Conservation (phyloP, 2,888 invertebrate species). For the Thecocarcelia acutangulata region DNA sequence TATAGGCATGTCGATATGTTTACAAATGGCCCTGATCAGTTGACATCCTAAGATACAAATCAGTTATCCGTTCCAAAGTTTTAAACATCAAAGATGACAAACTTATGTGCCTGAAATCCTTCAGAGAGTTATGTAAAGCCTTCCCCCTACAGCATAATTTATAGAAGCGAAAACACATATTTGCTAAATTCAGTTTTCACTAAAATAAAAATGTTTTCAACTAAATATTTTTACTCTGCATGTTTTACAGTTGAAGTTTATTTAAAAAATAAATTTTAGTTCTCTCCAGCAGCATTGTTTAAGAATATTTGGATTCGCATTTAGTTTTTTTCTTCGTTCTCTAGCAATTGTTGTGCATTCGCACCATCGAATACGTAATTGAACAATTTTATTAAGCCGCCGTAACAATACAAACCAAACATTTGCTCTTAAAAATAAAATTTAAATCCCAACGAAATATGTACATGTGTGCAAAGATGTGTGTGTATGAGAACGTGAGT, state of each 20-base stretch:
- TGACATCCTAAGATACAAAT: too few species aligned
- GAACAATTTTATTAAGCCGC: slow-evolving; percentile 59
- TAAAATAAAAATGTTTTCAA: too few species aligned
- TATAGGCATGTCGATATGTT: too few species aligned
- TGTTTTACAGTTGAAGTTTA: neutral
- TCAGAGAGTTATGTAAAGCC: too few species aligned
- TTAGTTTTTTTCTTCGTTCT: slow-evolving; percentile 11
- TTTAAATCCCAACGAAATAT: slow-evolving; percentile 20
- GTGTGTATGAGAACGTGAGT: slow-evolving; percentile 11
- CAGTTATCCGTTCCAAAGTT: too few species aligned
- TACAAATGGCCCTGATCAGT: too few species aligned
- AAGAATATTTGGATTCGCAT: slow-evolving; percentile 2
- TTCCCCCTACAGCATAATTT: too few species aligned
- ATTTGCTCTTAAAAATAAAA: slow-evolving; percentile 11
- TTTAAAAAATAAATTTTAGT: neutral
- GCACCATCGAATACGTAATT: slow-evolving; percentile 59
- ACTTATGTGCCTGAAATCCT: too few species aligned
- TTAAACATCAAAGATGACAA: too few species aligned
- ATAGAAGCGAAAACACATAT: too few species aligned
- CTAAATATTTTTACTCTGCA: too few species aligned
- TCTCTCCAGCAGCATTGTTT: slow-evolving; percentile 8
- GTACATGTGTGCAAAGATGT: slow-evolving; percentile 22
- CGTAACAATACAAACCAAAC: slow-evolving; percentile 3
- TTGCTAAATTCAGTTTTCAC: too few species aligned
- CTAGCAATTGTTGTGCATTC: slow-evolving; percentile 26